A percentile compares a stretch with the other conserved stretches of the same genome.
phyloP scores from a whole-genome alignment of 2,113 vertebrate species.

The Dinomys branickii region DNA sequence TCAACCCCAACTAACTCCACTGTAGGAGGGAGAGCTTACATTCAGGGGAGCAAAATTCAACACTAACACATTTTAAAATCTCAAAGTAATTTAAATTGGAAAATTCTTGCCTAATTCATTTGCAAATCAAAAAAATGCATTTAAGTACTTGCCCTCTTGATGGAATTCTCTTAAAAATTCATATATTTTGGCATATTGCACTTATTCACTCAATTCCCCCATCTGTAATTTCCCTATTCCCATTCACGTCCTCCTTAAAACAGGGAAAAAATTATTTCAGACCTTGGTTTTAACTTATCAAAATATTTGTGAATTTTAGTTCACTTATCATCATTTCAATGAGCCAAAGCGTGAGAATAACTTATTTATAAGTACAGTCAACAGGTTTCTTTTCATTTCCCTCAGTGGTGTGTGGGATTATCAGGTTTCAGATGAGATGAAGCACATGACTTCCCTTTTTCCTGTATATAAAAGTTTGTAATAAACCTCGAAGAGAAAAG shows the following conservation, averaged over 20 bases:
- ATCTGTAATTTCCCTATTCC: background rate
- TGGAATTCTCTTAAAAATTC: background rate
- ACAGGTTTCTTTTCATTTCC: background rate
- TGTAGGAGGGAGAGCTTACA: background rate
- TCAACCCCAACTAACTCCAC: background rate
- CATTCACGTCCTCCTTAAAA: background rate
- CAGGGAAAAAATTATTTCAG: background rate
- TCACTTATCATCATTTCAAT: background rate
- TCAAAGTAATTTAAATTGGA: background rate
- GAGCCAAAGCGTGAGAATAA: background rate
- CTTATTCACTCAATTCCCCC: background rate
- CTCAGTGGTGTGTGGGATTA: background rate
- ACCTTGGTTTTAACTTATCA: background rate
- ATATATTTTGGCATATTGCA: background rate
- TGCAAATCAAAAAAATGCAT: background rate
- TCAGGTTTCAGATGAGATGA: background rate
- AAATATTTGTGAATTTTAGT: conserved; percentile 15
- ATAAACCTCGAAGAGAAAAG: background rate
- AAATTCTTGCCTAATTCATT: background rate
- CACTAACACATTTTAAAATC: background rate
- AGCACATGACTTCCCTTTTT: background rate
- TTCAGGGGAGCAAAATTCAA: background rate
- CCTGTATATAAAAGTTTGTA: background rate
- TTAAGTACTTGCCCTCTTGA: background rate
- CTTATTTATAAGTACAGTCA: background rate